A percentile compares a stretch with the other conserved stretches of the same genome.
phyloP scores from a whole-genome alignment of 2,797 vertebrate species.

The Xenops minutus region DNA sequence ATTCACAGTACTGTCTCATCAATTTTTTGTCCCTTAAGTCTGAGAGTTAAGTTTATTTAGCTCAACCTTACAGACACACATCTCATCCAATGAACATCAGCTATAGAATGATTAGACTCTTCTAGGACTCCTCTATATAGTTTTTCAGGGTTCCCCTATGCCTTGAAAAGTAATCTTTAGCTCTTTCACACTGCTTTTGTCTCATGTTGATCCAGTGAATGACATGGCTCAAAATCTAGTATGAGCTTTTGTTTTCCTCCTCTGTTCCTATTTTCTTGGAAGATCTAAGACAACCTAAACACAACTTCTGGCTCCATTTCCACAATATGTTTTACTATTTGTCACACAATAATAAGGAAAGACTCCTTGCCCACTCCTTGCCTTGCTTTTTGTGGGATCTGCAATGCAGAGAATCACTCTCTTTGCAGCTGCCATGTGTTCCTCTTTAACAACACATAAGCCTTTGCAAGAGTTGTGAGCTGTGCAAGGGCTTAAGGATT shows the following conservation, averaged over 20 bases:
- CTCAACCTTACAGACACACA: not conserved
- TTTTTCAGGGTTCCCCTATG: not conserved
- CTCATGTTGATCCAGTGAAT: not conserved
- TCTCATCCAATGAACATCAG: not conserved
- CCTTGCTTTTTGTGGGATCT: not conserved
- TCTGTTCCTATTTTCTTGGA: not conserved
- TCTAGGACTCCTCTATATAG: not conserved
- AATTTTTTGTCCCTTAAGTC: not conserved
- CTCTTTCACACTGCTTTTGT: not conserved
- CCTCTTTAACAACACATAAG: not conserved
- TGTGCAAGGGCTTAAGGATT: not conserved
- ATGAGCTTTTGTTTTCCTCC: not conserved
- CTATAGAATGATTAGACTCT: not conserved
- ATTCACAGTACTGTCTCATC: not conserved
- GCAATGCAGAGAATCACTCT: not conserved
- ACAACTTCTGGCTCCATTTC: not conserved
- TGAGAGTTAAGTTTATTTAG: not conserved
- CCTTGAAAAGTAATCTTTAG: not conserved
- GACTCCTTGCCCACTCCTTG: not conserved
- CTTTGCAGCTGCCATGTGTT: not conserved
- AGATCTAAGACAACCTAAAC: not conserved
- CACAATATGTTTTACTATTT: not conserved
- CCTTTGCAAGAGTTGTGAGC: not conserved
- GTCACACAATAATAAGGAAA: not conserved
- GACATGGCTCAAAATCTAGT: too few species aligned